Base-by-base conservation (phyloP, 92 coral and sea anemone species). In the Umimayanthus kanabou region DNA sequence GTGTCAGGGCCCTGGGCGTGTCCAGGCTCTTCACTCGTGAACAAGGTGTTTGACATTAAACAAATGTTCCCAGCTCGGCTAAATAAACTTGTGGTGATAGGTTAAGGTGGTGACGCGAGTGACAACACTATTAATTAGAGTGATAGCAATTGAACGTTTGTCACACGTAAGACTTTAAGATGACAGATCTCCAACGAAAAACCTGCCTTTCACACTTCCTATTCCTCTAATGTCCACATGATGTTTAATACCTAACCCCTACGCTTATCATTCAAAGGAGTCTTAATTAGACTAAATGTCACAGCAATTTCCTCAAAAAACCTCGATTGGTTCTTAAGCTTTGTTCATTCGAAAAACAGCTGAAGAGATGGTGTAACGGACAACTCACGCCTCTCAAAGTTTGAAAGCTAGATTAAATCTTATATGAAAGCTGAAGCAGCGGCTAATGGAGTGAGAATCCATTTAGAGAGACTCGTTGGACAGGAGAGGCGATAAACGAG, bases 51-150 rank as follows among this genome's bases (percentile, higher is more conserved):
- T 95, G 98, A 95, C 98, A 93, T 93, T 89, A 93, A 95, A 93
- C 98, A 95, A 95, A 95, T 94, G 98, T 93, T 93, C 85, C 93
- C 92, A 92, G 92, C 92, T 92, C 94, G 89, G 88, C 96, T 91
- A 92, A 93, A 94, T 95, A 95, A 93, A 95, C 98, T 92, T 93
- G 93, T 93, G 89, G 94, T 92, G 98, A 95, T 95, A 95, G 98
- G 98, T 90, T 93, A 93, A 91, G 98, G 98, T 93, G 98, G 94
- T 91, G 98, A 95, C 92, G 94, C 90, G 93, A 83, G 90, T 93
- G 98, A 95, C 98, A 95, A 90, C 94, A 92, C 98, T 89, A 94
- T 95, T 95, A 95, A 95, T 95, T 95, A 95, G 98, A 93, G 91
- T 93, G 98, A 95, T 95, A 90, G 95, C 98, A 91, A 93, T 93